Evolutionary conservation across 2,888 invertebrate genomes (phyloP).

Genomic region (Ypsolopha sequella): DNA sequence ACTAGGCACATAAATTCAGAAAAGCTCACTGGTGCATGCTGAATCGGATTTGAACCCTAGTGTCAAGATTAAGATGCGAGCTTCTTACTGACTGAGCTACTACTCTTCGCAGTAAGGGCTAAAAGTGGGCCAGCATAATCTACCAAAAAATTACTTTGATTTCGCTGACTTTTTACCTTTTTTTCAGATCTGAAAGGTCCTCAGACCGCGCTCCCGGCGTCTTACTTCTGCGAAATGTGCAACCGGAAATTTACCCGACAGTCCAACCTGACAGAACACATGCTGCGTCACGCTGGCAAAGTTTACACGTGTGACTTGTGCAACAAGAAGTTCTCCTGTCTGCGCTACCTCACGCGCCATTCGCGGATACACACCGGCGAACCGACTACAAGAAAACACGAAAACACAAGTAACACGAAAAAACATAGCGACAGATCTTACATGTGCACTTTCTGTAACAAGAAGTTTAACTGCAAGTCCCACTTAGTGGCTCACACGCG

Average conservation of each 20-base stretch:
- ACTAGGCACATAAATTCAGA: too few species aligned
- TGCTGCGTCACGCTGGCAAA: conserved; percentile 2
- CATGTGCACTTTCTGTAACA: conserved; percentile 15
- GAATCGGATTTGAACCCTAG: too few species aligned
- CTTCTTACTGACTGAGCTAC: background rate
- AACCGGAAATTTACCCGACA: background rate
- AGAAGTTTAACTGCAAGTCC: conserved; percentile 16
- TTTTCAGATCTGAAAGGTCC: background rate
- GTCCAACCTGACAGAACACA: conserved; percentile 3
- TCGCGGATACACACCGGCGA: background rate
- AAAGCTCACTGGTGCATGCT: too few species aligned
- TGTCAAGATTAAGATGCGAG: background rate
- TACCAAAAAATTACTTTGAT: background rate
- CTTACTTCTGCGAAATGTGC: background rate
- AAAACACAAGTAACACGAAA: background rate
- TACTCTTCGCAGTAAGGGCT: too few species aligned
- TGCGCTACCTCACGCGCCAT: conserved; percentile 3
- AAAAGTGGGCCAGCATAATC: background rate
- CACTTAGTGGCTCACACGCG: conserved; percentile 14
- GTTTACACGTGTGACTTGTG: background rate
- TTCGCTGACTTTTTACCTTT: background rate
- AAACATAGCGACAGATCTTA: background rate
- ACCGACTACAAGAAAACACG: background rate
- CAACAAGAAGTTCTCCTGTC: conserved; percentile 3
- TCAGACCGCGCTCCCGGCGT: background rate